Base-by-base conservation (phyloP, 2,113 vertebrate species). In the Hemichromis elongatus region DNA sequence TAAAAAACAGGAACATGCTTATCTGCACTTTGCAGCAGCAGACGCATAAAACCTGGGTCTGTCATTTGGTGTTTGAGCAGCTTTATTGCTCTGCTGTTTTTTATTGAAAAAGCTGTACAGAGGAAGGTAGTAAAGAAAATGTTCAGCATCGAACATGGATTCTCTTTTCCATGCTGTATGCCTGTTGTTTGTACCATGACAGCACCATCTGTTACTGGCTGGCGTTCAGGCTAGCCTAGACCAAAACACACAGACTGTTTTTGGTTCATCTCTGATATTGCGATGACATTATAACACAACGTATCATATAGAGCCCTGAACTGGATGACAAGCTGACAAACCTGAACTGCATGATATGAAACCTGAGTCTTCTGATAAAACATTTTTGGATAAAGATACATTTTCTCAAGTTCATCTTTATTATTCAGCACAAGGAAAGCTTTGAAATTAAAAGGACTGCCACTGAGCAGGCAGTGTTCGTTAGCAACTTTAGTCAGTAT, bases 131-230 rank as follows among this genome's bases (percentile, higher is more conserved):
- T 68, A 73, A 40, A 85, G 77, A 78, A 75, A 80, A 37, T 14
- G 28, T 37, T 30, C 57, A 78, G 50, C 35, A 68, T 56, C 42
- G 30, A 83, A 82, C 81, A 86, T 9, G 33, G 79, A 85, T 88
- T 79, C 78, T 85, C 61, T 56, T 82, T 16, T 88, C 55, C 4
- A 4, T 79, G 85, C 63, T 91, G 63, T 47, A 14, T 61, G 81
- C 84, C 63, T 87, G 91, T 91, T 91, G 88, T 91, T 92, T 89
- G 86, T 89, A 70, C 63, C 82, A 42, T 89, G 90, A 89, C 93
- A 79, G 85, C 82, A 59, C 92, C 94, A 94, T 94, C 93, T 95
- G 93, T 89, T 88, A 81, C 86, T 92, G 92, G 89, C 93, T 92
- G 92, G 83, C 87, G 83, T 92, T 94, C 89, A 90, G 88, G 33